phyloP scores from a whole-genome alignment of 2,113 vertebrate genomes.

The Xenotilapia longispinis region DNA sequence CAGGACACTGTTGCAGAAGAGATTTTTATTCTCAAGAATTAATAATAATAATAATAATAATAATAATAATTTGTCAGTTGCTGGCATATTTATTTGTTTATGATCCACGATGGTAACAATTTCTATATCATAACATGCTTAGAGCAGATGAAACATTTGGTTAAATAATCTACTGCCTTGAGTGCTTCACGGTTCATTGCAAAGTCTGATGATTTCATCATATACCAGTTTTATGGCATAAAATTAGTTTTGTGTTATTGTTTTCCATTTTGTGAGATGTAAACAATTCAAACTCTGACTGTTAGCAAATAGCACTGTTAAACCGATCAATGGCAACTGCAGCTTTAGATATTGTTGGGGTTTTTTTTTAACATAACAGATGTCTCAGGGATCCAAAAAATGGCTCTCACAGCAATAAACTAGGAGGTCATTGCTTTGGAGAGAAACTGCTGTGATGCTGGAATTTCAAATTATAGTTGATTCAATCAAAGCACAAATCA shows the following conservation, averaged over 20 bases:
- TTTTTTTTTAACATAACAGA: background rate
- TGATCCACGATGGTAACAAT: background rate
- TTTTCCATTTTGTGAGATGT: background rate
- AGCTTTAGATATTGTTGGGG: background rate
- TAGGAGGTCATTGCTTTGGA: background rate
- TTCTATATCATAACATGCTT: background rate
- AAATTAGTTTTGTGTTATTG: background rate
- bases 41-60: background rate
- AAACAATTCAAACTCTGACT: background rate
- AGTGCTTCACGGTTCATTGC: background rate
- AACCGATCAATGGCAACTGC: background rate
- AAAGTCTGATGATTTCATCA: background rate
- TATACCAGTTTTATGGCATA: background rate
- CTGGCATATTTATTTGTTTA: background rate
- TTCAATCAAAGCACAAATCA: background rate
- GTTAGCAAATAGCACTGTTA: background rate
- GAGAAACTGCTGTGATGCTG: background rate
- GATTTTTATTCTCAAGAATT: background rate
- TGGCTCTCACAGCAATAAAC: background rate
- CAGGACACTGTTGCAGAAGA: background rate
- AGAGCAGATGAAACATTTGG: background rate
- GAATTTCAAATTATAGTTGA: constrained; percentile 7
- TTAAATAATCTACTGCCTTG: background rate
- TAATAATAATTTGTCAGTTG: background rate
- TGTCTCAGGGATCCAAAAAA: background rate